Percentiles rank a stretch among this genome's conserved stretches.
These are phyloP conservation scores for Trichonephila inaurata DNA, from an alignment of 1,140 invertebrate genomes.

Conservation along the genomic window DNA sequence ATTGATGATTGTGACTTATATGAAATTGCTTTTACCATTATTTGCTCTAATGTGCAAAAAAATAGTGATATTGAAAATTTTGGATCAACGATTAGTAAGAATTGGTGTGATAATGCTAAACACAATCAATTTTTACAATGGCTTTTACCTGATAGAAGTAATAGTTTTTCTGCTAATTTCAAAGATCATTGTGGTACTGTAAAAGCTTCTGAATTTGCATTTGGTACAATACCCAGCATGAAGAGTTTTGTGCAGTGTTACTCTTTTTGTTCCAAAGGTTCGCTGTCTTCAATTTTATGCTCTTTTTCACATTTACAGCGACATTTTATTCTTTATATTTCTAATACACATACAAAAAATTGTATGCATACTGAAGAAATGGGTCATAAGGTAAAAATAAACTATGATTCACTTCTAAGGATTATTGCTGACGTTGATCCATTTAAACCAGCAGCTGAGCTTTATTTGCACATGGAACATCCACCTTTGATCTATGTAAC, in stretches of 20 bases:
- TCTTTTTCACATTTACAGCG: constrained; percentile 63
- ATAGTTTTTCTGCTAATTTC: not conserved
- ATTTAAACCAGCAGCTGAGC: not conserved
- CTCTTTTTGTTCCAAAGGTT: not conserved
- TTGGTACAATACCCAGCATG: constrained; percentile 66
- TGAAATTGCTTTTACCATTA: constrained; percentile 21
- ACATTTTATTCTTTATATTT: constrained; percentile 61
- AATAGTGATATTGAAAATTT: constrained; percentile 48
- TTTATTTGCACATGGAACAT: constrained; percentile 69
- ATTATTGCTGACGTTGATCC: constrained; percentile 55
- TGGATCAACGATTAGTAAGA: not conserved
- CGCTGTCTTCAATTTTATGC: constrained; percentile 44
- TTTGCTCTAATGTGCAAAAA: constrained; percentile 33
- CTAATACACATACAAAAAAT: not conserved
- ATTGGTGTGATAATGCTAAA: constrained; percentile 61
- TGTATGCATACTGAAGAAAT: constrained; percentile 26
- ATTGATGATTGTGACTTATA: constrained; percentile 38
- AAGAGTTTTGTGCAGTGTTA: constrained; percentile 51
- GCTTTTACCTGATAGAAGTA: constrained; percentile 32
- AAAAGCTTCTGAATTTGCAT: constrained; percentile 66
- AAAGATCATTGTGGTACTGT: constrained; percentile 19
- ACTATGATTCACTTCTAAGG: constrained; percentile 55
- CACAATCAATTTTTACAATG: constrained; percentile 56
- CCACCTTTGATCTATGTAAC: constrained; percentile 58
- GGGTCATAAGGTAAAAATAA: constrained; percentile 50